Evolutionary conservation across 2,888 invertebrate genomes (phyloP).

Genomic region (Pachydiplax longipennis): DNA sequence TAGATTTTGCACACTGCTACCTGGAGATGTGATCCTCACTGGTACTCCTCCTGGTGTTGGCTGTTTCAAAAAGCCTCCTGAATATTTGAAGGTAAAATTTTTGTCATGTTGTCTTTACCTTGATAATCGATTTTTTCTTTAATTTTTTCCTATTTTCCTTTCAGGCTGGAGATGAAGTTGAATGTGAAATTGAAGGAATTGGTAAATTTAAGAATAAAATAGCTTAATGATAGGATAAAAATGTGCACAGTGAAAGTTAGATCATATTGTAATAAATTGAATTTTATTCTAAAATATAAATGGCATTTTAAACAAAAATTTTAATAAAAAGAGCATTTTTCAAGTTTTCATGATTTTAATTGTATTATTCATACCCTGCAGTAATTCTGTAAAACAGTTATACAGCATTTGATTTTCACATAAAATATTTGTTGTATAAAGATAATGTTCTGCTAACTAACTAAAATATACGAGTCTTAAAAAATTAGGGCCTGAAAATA

Average conservation of each 20-base stretch:
- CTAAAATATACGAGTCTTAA: too few relatives aligned
- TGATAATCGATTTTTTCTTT: not conserved
- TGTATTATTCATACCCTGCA: too few relatives aligned
- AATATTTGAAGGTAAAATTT: constrained; percentile 69
- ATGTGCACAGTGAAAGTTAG: too few relatives aligned
- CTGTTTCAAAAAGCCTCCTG: constrained; percentile 76
- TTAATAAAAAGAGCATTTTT: not conserved
- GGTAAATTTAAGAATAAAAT: constrained; percentile 72
- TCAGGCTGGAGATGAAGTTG: constrained; percentile 77
- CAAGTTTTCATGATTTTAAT: not conserved
- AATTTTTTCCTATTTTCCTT: constrained; percentile 51
- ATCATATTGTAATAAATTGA: not conserved
- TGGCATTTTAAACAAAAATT: not conserved
- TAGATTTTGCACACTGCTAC: constrained; percentile 80
- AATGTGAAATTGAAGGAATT: constrained; percentile 76
- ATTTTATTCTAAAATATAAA: not conserved
- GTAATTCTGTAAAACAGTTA: too few relatives aligned
- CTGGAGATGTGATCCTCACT: constrained; percentile 87
- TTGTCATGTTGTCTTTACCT: not conserved
- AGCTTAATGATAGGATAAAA: constrained; percentile 54
- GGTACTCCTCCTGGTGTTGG: constrained; percentile 84
- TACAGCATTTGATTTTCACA: too few relatives aligned
- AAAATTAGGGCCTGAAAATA: too few relatives aligned
- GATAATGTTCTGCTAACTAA: too few relatives aligned
- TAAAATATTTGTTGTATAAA: too few relatives aligned